Percentiles rank a stretch among this genome's conserved stretches.
These are phyloP conservation scores for Gymnoscelis rufifasciata DNA, from an alignment of 2,888 invertebrate genomes.

Conservation along the genomic window DNA sequence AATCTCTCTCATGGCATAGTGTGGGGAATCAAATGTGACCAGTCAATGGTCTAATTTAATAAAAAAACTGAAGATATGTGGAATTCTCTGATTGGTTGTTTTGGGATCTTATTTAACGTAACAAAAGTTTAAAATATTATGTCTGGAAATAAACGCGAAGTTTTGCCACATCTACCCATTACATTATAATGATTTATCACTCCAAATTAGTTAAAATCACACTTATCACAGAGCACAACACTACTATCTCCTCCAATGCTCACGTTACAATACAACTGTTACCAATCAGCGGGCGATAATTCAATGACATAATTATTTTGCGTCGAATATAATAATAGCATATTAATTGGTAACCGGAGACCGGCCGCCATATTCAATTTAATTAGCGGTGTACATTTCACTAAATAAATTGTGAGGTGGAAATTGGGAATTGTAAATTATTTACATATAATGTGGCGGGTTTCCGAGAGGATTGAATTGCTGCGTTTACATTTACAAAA, in stretches of 20 bases:
- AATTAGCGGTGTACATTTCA: slow-evolving; percentile 33
- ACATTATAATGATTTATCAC: too few species aligned
- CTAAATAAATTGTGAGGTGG: slow-evolving; percentile 24
- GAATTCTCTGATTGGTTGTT: too few species aligned
- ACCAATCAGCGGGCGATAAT: slow-evolving; percentile 20
- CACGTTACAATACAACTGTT: slow-evolving; percentile 3
- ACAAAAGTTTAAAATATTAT: too few species aligned
- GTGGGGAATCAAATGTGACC: too few species aligned
- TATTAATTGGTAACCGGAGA: slow-evolving; percentile 33
- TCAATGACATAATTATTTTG: slow-evolving; percentile 26
- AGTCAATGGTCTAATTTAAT: too few species aligned
- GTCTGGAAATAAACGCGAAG: too few species aligned
- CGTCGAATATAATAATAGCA: slow-evolving; percentile 27
- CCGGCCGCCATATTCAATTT: slow-evolving; percentile 39
- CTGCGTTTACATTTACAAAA: too few species aligned
- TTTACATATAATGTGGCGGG: slow-evolving; percentile 2
- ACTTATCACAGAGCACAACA: not conserved
- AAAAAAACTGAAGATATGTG: too few species aligned
- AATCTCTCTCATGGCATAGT: too few species aligned
- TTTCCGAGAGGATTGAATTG: not conserved
- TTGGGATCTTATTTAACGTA: too few species aligned
- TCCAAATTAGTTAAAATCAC: not conserved
- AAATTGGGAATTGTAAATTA: slow-evolving; percentile 13
- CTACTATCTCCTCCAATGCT: not conserved
- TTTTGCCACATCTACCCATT: too few species aligned